A percentile compares a stretch with the other conserved stretches of the same genome.
phyloP scores from a whole-genome alignment of 2,888 invertebrate species.

The Isoperla grammatica region DNA sequence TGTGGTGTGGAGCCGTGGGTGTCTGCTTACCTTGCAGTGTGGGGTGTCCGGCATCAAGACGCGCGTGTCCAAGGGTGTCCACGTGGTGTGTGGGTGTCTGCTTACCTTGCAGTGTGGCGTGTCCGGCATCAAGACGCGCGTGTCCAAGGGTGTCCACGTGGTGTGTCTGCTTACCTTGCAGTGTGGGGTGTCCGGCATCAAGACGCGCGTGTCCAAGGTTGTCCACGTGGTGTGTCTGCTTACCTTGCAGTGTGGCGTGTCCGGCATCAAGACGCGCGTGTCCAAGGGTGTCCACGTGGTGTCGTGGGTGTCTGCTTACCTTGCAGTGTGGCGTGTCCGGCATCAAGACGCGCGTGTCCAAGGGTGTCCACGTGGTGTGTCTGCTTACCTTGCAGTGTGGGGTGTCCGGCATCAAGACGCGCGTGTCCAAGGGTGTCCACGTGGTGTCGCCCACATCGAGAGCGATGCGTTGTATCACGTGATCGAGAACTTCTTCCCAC shows the following conservation, averaged over 20 bases:
- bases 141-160: constrained; percentile 17
- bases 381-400: constrained; percentile 35
- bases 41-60: constrained; percentile 27
- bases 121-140: constrained; percentile 25
- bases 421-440: constrained; percentile 18
- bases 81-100: too few relatives aligned
- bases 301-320: too few relatives aligned
- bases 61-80: constrained; percentile 16
- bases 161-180: constrained; percentile 34
- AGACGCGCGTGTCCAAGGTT: constrained; percentile 19
- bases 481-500: constrained; percentile 43
- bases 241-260: constrained; percentile 33
- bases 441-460: constrained; percentile 26
- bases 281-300: constrained; percentile 19
- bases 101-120: constrained; percentile 34
- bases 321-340: constrained; percentile 31
- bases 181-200: constrained; percentile 29
- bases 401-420: constrained; percentile 26
- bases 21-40: constrained; percentile 35
- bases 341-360: constrained; percentile 24
- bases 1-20: too few relatives aligned
- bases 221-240: constrained; percentile 19
- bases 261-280: constrained; percentile 24
- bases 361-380: constrained; percentile 14
- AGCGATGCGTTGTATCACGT: constrained; percentile 38